Evolutionary conservation across 2,888 invertebrate genomes (phyloP), one percentile per base, ranked within the genome.

Genomic region (Leptinotarsa peninsularis): DNA sequence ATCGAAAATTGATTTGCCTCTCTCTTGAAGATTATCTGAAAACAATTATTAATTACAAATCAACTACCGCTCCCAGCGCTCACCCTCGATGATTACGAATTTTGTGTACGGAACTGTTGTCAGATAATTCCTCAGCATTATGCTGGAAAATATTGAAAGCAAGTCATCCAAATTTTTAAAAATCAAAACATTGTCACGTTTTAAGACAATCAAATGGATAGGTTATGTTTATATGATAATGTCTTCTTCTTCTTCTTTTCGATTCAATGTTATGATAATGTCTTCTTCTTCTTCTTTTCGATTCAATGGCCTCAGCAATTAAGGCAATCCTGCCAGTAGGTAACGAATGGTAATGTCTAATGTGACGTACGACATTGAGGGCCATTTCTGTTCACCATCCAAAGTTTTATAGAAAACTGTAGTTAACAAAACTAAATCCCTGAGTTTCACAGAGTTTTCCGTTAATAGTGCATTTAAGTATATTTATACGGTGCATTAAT

Each of bases 81-180:
- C 83, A 87, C 87, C 87, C 84, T 86, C 83, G 49, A 88, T 85
- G 75, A 87, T 60, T 18, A 87, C 78, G 77, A 87, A 86, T 82
- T 87, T 87, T 0, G 86, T 82, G 63, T 78, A 82, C 4, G 87
- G 87, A 18, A 81, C 23, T 49, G 82, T 77, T 70, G 84, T 85
- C 74, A 87, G 82, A 79, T 85, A 81, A 60, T 83, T 83, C 68
- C 80, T 84, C 76, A 87, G 82, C 87, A 87, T 87, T 79, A 5
- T 81, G 67, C 66, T 77, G 54, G 54, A 71, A 73, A 76, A 75
- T 56, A 49, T 21, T 27, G 7, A 71, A n/a, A 66, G 23, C 33
- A 43, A 49, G 56, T 71, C 67, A 71, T 73, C 58, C 43, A 33
- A 58, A 69, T 71, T 73, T 76, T 76, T 76, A 78, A 73, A 72